phyloP scores from a whole-genome alignment of 2,888 invertebrate species.

The Hyppa rectilinea region DNA sequence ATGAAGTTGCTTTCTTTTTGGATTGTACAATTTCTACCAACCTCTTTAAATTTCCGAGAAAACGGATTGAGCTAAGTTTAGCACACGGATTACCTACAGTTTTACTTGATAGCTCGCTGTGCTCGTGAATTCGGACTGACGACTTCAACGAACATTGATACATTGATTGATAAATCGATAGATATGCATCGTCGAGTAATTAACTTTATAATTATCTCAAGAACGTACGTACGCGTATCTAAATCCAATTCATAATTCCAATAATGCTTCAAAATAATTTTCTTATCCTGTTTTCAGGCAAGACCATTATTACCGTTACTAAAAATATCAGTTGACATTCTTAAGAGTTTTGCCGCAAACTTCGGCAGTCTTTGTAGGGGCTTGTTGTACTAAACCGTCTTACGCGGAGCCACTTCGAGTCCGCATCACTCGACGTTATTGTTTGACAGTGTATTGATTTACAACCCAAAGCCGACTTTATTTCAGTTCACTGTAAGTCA shows the following conservation, averaged over 20 bases:
- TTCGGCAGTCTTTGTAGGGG: constrained; percentile 17
- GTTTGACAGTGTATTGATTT: constrained; percentile 79
- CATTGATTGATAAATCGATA: constrained; percentile 12
- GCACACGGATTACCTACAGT: constrained; percentile 7
- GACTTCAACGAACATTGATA: background rate
- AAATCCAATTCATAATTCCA: constrained; percentile 11
- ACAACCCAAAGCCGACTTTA: constrained; percentile 69
- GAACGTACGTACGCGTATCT: constrained; percentile 14
- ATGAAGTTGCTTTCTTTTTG: constrained; percentile 27
- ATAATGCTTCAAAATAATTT: constrained; percentile 5
- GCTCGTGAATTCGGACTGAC: background rate
- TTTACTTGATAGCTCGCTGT: background rate
- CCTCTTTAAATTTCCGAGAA: background rate
- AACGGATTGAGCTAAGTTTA: background rate
- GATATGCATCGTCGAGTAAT: constrained; percentile 8
- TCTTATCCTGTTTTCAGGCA: constrained; percentile 19
- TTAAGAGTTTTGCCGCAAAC: constrained; percentile 15
- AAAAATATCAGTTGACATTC: constrained; percentile 39
- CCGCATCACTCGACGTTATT: constrained; percentile 63
- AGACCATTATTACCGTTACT: constrained; percentile 19
- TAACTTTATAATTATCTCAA: constrained; percentile 15
- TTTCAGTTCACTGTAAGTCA: constrained; percentile 78
- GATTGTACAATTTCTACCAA: constrained; percentile 10
- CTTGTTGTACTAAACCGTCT: constrained; percentile 41
- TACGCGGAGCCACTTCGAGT: constrained; percentile 43